Base-by-base conservation (phyloP, 2,113 vertebrate species). In the Picathartes gymnocephalus region DNA sequence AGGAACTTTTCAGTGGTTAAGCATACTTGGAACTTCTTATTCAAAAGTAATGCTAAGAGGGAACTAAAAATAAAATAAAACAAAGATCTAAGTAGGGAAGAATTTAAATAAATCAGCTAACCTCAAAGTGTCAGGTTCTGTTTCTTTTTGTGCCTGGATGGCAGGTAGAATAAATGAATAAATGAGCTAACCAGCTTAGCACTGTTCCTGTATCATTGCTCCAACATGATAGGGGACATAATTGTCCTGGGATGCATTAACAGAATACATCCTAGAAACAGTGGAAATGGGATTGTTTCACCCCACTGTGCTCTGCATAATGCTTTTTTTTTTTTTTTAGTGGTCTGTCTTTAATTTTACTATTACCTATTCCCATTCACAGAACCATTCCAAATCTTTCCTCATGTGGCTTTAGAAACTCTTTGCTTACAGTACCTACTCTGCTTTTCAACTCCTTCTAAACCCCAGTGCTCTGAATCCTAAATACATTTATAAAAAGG, bases 81-180 rank as follows among this genome's bases (percentile, higher is more conserved):
- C 37, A 58, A 61, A 91, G 39, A 51, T 22, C 40, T 30, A 82
- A 51, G 39, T 57, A 71, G 50, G 8, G 45, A 78, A n/a, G 11
- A 74, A 78, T 74, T 90, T 91, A 86, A 76, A 81, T 84, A 86
- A 77, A 92, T 73, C 71, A 51, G 33, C 40, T 65, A 71, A 68
- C 66, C 74, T 37, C 50, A n/a, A 82, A 81, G 21, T 89, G 83
- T 85, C 57, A 83, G 27, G 14, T 81, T 79, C 47, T 48, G 30
- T 81, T 73, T 40, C 39, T 66, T 81, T 77, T 45, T 31, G 58
- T 69, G 37, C 44, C 56, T 69, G 57, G 69, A 62, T 92, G 37
- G 44, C 64, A 91, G 73, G 62, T 78, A 77, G 58, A 89, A 88
- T 65, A 70, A 92, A 74, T 72, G 78, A 88, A 90, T 74, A 94